A percentile compares a stretch with the other conserved stretches of the same genome.
Conservation (phyloP, 1,140 invertebrate species). For the Drosophila fuyamai region DNA sequence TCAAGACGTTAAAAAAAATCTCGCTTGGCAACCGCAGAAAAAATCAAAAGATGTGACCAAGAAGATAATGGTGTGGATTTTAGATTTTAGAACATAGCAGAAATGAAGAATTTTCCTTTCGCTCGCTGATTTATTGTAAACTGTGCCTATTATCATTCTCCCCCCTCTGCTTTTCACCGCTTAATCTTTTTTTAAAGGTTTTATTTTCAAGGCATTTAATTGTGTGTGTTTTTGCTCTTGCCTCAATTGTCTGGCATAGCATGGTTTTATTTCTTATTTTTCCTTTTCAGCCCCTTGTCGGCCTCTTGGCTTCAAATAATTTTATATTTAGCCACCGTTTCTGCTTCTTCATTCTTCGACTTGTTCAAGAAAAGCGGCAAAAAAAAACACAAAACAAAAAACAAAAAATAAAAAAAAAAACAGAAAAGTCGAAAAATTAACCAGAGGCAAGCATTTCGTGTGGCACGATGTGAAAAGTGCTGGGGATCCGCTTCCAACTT, state of each 20-base stretch:
- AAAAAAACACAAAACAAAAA: slow-evolving; percentile 8
- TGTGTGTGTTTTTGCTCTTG: slow-evolving; percentile 13
- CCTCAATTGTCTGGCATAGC: slow-evolving; percentile 43
- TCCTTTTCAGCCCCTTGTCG: slow-evolving; percentile 2
- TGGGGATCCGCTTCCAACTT: slow-evolving; percentile 34
- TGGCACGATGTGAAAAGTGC: slow-evolving; percentile 51
- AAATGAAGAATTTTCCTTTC: slow-evolving; percentile 40
- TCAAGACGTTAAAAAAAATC: background rate
- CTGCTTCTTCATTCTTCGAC: slow-evolving; percentile 16
- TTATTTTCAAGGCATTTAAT: slow-evolving; percentile 30
- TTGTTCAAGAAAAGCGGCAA: slow-evolving; percentile 34
- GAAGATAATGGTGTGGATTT: background rate
- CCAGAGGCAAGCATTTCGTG: slow-evolving; percentile 51
- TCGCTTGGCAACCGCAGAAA: slow-evolving; percentile 9
- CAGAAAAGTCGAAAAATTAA: slow-evolving; percentile 35
- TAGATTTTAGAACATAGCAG: slow-evolving; percentile 11
- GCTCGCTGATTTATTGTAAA: slow-evolving; percentile 45
- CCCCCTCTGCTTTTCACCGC: slow-evolving; percentile 8
- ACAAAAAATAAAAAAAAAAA: slow-evolving; percentile 1
- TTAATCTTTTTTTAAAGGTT: slow-evolving; percentile 15
- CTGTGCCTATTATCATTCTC: slow-evolving; percentile 41
- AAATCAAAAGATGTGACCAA: slow-evolving; percentile 15
- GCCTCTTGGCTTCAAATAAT: slow-evolving; percentile 43
- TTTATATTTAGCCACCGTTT: slow-evolving; percentile 52
- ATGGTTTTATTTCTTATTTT: slow-evolving; percentile 42